These are phyloP conservation scores for Saxidomus purpurata DNA, from an alignment of 1,140 invertebrate genomes.

Conservation along the genomic window DNA sequence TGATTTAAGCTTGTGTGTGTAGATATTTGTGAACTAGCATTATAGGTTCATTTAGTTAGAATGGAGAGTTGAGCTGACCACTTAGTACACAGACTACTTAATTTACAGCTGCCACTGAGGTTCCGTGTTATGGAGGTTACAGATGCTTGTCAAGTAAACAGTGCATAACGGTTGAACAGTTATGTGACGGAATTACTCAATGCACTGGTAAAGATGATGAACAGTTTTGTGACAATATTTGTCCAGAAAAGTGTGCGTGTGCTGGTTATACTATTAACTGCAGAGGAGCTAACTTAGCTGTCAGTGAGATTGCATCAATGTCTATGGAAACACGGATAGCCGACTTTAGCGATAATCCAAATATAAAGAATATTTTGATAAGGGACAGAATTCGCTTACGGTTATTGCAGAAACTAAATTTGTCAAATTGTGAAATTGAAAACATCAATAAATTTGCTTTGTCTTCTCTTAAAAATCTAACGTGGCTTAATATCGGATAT, in stretches of 20 bases:
- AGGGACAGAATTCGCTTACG: not conserved
- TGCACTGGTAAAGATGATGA: conserved; percentile 16
- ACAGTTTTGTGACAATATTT: not conserved
- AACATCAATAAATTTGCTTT: not conserved
- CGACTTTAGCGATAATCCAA: not conserved
- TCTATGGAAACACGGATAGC: too few species aligned
- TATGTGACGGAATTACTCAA: not conserved
- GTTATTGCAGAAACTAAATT: not conserved
- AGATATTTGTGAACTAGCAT: too few species aligned
- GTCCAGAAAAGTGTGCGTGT: not conserved
- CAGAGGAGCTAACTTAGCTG: not conserved
- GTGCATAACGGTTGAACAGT: not conserved
- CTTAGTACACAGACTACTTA: too few species aligned
- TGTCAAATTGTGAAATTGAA: not conserved
- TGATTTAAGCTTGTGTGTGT: too few species aligned
- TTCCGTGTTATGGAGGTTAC: not conserved
- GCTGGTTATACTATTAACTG: not conserved
- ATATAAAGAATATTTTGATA: not conserved
- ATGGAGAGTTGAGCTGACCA: too few species aligned
- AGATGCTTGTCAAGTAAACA: not conserved
- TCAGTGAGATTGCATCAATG: not conserved
- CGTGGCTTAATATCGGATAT: conserved; percentile 33
- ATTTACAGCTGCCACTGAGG: not conserved
- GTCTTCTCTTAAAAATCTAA: not conserved
- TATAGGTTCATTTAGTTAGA: too few species aligned